phyloP scores from a whole-genome alignment of 2,888 invertebrate genomes.

The Tiphia femorata region DNA sequence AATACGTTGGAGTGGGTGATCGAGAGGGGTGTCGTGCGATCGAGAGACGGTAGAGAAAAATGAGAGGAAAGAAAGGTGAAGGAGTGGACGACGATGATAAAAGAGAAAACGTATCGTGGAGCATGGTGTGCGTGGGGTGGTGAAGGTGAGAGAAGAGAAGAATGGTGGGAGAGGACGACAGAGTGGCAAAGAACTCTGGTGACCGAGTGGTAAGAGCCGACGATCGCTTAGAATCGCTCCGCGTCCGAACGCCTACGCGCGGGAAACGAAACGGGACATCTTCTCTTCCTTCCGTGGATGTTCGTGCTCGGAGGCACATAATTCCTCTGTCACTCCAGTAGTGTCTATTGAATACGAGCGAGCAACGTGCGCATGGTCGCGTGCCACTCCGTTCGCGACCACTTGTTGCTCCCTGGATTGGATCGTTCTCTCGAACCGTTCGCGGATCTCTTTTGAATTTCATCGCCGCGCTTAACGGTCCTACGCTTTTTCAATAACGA shows the following conservation, averaged over 20 bases:
- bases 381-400: no score
- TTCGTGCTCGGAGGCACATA: slow-evolving; percentile 47
- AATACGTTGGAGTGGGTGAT: slow-evolving; percentile 14
- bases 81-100: slow-evolving; percentile 1
- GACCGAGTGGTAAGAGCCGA: slow-evolving; percentile 60
- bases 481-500: no score
- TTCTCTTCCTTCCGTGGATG: slow-evolving; percentile 63
- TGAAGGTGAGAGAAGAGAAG: slow-evolving; percentile 7
- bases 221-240: slow-evolving; percentile 45
- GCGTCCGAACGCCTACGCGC: slow-evolving; percentile 56
- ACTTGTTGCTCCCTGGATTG: no score
- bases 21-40: slow-evolving; percentile 8
- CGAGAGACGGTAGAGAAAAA: slow-evolving; percentile 8
- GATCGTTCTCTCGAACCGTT: no score
- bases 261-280: slow-evolving; percentile 59
- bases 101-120: no score
- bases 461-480: no score
- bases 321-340: slow-evolving; percentile 20
- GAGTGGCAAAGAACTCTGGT: slow-evolving; percentile 59
- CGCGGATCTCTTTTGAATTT: no score
- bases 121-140: no score
- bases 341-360: no score
- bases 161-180: slow-evolving; percentile 18
- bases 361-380: no score
- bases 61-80: slow-evolving; percentile 9